phyloP scores from a whole-genome alignment of 1,140 invertebrate species.

The Halictus rubicundus region DNA sequence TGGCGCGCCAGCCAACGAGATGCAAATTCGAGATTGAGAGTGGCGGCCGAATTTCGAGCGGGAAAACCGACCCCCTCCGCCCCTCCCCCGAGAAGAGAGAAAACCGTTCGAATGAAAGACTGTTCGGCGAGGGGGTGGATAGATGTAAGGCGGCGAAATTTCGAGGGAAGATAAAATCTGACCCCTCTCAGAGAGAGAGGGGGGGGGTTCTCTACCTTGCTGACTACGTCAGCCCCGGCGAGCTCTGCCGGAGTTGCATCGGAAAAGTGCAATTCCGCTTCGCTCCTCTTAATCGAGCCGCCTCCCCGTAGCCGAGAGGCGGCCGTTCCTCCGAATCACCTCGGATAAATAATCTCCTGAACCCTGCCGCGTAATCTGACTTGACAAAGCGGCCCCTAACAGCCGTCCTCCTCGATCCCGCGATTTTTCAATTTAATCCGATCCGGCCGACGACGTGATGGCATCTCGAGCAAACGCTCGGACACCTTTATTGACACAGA shows the following conservation, averaged over 20 bases:
- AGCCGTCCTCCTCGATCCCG: not conserved
- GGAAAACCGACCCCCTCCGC: not conserved
- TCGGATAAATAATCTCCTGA: constrained; percentile 31
- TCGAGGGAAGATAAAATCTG: constrained; percentile 3
- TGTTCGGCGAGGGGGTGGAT: too few species aligned
- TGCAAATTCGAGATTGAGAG: constrained; percentile 39
- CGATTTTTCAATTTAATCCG: constrained; percentile 49
- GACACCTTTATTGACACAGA: not conserved
- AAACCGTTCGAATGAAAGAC: constrained; percentile 3
- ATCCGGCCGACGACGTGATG: not conserved
- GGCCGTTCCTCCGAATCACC: constrained; percentile 7
- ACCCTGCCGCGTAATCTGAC: constrained; percentile 38
- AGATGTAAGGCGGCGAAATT: constrained; percentile 9
- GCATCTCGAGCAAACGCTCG: not conserved
- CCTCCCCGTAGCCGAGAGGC: not conserved
- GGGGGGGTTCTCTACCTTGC: not conserved
- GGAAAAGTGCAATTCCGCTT: constrained; percentile 36
- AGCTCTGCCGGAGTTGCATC: constrained; percentile 18
- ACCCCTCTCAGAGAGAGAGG: too few species aligned
- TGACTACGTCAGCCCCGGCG: constrained; percentile 17
- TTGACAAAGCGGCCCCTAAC: constrained; percentile 26
- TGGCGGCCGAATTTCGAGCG: constrained; percentile 37
- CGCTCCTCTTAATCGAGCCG: constrained; percentile 38
- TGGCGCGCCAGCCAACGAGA: constrained; percentile 28
- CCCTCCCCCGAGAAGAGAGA: not conserved